Conservation (phyloP, 1,140 invertebrate genomes). For the Eulimnadia texana region DNA sequence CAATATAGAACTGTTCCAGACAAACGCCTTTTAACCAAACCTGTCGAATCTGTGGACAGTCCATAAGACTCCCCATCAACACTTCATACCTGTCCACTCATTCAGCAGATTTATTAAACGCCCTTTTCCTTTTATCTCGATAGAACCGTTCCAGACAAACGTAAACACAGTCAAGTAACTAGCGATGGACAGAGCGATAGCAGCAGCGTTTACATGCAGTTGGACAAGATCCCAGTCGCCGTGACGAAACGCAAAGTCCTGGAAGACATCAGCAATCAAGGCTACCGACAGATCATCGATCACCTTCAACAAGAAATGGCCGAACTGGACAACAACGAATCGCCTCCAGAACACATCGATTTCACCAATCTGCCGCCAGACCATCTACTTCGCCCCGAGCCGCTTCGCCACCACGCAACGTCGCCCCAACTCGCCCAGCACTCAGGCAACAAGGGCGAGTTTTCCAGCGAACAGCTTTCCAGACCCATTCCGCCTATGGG, state of each 20-base stretch:
- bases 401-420: constrained; percentile 10
- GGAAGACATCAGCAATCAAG: constrained; percentile 14
- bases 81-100: too few relatives aligned
- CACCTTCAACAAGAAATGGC: constrained; percentile 12
- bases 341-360: not conserved
- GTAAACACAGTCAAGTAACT: not conserved
- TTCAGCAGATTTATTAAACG: too few relatives aligned
- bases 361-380: constrained; percentile 12
- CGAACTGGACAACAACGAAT: not conserved
- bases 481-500: constrained; percentile 3
- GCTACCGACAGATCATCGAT: constrained; percentile 10
- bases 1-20: too few relatives aligned
- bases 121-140: not conserved
- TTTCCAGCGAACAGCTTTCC: not conserved
- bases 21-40: too few relatives aligned
- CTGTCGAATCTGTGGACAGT: too few relatives aligned
- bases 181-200: not conserved
- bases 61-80: too few relatives aligned
- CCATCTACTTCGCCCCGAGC: constrained; percentile 9
- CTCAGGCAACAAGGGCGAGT: constrained; percentile 4
- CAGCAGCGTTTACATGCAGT: constrained; percentile 15
- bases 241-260: constrained; percentile 2
- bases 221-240: constrained; percentile 13
- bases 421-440: not conserved
- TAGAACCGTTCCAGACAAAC: not conserved